A percentile compares a stretch with the other conserved stretches of the same genome.
phyloP scores from a whole-genome alignment of 2,797 vertebrate genomes.

The Malacoraja senta region DNA sequence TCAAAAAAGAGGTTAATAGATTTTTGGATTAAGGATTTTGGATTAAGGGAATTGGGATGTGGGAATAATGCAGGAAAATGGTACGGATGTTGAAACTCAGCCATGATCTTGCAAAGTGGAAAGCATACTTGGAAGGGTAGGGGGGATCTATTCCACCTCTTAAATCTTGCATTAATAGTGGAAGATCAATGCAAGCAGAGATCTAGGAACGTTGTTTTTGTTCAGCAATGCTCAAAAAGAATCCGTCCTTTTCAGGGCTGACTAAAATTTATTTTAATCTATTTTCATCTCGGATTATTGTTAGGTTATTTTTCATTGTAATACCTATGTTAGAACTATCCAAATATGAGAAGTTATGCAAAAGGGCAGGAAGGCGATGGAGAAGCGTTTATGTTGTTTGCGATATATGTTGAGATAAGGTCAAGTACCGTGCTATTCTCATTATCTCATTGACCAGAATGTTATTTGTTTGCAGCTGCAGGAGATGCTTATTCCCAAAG shows the following conservation, averaged over 20 bases:
- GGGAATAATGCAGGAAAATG: too few relatives aligned
- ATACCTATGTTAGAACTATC: too few relatives aligned
- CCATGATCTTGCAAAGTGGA: too few relatives aligned
- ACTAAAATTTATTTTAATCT: not conserved
- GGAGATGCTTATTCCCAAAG: slow-evolving; percentile 76
- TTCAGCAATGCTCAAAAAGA: not conserved
- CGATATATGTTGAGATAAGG: not conserved
- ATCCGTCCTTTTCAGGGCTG: not conserved
- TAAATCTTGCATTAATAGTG: not conserved
- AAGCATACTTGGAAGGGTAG: too few relatives aligned
- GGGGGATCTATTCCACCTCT: too few relatives aligned
- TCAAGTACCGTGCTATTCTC: not conserved
- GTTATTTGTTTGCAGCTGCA: slow-evolving; percentile 52
- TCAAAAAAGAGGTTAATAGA: too few relatives aligned
- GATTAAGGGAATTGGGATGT: too few relatives aligned
- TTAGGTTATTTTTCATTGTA: too few relatives aligned
- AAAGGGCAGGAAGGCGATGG: not conserved
- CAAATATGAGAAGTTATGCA: too few relatives aligned
- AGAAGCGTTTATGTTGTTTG: not conserved
- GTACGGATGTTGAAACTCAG: too few relatives aligned
- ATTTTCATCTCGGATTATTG: not conserved
- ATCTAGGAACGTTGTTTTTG: not conserved
- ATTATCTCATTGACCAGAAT: not conserved
- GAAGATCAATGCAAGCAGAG: not conserved
- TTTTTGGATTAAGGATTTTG: too few relatives aligned